Evolutionary conservation across 2,797 vertebrate genomes (phyloP).

Genomic region (Thunnus albacares): DNA sequence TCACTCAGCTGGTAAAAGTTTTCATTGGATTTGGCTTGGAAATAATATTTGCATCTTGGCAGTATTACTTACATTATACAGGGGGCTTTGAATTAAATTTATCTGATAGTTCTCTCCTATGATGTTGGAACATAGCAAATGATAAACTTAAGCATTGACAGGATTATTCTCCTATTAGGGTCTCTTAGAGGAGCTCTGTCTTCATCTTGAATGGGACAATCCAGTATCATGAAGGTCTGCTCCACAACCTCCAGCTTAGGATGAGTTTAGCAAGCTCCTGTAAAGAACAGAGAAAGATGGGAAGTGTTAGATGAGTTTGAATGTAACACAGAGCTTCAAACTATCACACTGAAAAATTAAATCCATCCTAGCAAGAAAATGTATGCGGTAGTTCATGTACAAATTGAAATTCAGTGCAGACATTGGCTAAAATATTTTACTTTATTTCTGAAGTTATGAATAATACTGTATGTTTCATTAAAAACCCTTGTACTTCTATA

Average conservation of each 20-base stretch:
- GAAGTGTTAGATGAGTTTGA: conserved; percentile 65
- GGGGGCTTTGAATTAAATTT: conserved; percentile 8
- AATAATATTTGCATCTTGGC: neutral
- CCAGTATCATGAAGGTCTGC: conserved; percentile 26
- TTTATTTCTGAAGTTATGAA: neutral
- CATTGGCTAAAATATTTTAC: neutral
- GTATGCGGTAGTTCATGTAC: no score
- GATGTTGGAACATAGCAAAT: conserved; percentile 20
- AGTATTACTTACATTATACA: neutral
- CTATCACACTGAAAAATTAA: no score
- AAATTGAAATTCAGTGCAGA: no score
- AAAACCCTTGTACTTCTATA: no score
- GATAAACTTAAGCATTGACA: neutral
- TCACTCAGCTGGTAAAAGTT: neutral
- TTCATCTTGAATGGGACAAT: conserved; percentile 19
- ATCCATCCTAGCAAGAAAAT: no score
- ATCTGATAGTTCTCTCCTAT: neutral
- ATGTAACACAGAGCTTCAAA: neutral
- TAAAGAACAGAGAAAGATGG: conserved; percentile 43
- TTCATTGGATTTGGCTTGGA: conserved; percentile 29
- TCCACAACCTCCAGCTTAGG: neutral
- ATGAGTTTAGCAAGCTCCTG: conserved; percentile 79
- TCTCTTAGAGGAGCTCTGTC: conserved; percentile 12
- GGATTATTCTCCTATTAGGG: conserved; percentile 12
- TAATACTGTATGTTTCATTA: no score